These are phyloP conservation scores for Zaprionus bogoriensis DNA, from an alignment of 2,888 invertebrate species.

Conservation along the genomic window DNA sequence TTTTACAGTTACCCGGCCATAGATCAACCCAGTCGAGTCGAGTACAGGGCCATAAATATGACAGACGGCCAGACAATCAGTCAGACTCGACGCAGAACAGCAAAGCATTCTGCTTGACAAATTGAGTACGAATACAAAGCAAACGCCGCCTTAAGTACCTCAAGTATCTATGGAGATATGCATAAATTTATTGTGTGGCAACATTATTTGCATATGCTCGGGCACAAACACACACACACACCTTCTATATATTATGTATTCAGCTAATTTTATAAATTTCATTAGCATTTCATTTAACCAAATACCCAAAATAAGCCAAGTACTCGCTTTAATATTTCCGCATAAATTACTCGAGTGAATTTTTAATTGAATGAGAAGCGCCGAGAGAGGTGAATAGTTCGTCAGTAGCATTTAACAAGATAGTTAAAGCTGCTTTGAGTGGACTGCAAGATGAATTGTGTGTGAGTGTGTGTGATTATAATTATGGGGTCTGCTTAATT, in stretches of 20 bases:
- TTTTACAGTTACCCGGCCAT: constrained; percentile 39
- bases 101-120: constrained; percentile 41
- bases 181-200: constrained; percentile 30
- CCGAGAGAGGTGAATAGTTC: neutral
- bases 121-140: constrained; percentile 42
- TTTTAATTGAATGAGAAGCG: constrained; percentile 1
- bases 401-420: neutral
- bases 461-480: neutral
- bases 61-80: constrained; percentile 35
- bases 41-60: constrained; percentile 38
- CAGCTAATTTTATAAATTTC: constrained; percentile 30
- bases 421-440: neutral
- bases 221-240: neutral
- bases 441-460: neutral
- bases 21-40: constrained; percentile 27
- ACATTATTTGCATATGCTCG: constrained; percentile 30
- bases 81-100: constrained; percentile 15
- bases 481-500: neutral
- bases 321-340: constrained; percentile 15
- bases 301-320: neutral
- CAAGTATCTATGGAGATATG: constrained; percentile 33
- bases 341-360: constrained; percentile 29
- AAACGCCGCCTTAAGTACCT: constrained; percentile 47
- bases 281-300: constrained; percentile 25
- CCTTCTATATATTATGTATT: too few species aligned